Conservation (phyloP, 2,888 invertebrate genomes). For the Stratiomys singularior region DNA sequence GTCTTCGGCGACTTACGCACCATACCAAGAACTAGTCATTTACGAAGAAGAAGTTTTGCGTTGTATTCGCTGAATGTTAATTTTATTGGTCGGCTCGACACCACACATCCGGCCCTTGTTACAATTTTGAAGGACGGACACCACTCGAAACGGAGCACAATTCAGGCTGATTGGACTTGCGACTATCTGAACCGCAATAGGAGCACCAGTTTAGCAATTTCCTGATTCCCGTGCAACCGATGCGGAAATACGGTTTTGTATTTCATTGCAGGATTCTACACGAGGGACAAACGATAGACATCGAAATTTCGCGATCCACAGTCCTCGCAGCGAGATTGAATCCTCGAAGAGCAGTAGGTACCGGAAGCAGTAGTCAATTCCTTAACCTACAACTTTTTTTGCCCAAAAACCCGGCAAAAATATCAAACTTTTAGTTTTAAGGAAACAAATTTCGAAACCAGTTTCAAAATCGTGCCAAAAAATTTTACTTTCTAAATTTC, state of each 20-base stretch:
- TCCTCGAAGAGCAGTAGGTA: no score
- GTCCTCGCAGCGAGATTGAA: no score
- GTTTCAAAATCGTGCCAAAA: no score
- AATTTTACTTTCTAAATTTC: no score
- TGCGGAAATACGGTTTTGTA: neutral
- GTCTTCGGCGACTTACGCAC: constrained; percentile 14
- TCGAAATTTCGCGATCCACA: no score
- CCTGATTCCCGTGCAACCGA: neutral
- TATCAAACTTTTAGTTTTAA: no score
- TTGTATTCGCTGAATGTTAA: constrained; percentile 25
- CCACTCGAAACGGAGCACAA: neutral
- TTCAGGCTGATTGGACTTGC: neutral
- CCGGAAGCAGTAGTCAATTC: no score
- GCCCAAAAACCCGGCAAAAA: no score
- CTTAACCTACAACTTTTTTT: no score
- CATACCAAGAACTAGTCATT: neutral
- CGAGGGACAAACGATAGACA: no score
- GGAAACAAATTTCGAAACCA: no score
- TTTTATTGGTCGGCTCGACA: constrained; percentile 1
- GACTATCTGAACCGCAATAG: neutral
- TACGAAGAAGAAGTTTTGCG: neutral
- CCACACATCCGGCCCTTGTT: constrained; percentile 21
- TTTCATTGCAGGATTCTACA: neutral
- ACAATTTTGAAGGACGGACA: neutral
- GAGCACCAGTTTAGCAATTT: neutral